phyloP scores from a whole-genome alignment of 2,797 vertebrate genomes.

The Graptemys geographica region DNA sequence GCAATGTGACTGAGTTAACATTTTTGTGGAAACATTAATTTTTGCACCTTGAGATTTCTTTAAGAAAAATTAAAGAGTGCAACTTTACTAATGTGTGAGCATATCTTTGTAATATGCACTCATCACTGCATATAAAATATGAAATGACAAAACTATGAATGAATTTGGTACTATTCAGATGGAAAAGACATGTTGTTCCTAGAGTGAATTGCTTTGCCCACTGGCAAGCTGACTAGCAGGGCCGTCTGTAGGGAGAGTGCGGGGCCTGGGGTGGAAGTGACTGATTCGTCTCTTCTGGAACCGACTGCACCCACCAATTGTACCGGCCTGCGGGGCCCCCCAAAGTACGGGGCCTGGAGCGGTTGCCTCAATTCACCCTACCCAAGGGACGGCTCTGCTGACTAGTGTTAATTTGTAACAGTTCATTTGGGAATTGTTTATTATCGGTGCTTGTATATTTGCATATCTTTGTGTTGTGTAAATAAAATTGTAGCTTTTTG shows the following conservation, averaged over 20 bases:
- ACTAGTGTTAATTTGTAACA: constrained; percentile 60
- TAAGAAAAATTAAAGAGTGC: neutral
- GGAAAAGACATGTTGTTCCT: constrained; percentile 37
- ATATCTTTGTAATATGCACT: neutral
- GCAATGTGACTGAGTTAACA: neutral
- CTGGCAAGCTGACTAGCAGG: constrained; percentile 21
- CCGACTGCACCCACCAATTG: no score
- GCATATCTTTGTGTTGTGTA: constrained; percentile 36
- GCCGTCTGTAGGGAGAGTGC: accelerated
- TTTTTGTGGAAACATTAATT: neutral
- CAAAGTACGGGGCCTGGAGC: no score
- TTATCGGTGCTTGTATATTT: constrained; percentile 63
- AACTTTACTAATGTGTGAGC: neutral
- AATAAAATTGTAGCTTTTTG: constrained; percentile 51
- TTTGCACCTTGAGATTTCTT: neutral
- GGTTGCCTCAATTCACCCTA: no score
- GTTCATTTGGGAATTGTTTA: constrained; percentile 61
- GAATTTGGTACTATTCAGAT: neutral
- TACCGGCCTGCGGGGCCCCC: no score
- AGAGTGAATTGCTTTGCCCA: neutral
- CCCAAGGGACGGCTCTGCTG: neutral
- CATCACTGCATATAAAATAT: neutral
- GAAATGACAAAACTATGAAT: neutral
- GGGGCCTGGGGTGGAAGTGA: no score
- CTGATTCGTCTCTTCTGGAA: no score